These are phyloP conservation scores for Heliconius hewitsoni DNA, from an alignment of 1,140 invertebrate species.

Conservation along the genomic window DNA sequence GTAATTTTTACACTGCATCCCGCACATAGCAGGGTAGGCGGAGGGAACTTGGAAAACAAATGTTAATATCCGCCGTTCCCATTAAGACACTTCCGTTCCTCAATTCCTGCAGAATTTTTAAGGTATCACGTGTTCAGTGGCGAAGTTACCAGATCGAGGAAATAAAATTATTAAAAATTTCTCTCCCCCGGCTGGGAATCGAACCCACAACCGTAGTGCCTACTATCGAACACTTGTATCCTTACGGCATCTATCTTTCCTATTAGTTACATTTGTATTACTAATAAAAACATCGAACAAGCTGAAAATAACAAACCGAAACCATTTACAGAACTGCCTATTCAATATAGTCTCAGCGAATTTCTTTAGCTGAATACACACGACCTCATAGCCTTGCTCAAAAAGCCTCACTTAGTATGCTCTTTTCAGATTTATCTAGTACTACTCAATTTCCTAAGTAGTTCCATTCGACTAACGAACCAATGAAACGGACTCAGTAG, in stretches of 20 bases:
- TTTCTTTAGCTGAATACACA: constrained; percentile 23
- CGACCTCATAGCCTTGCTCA: constrained; percentile 31
- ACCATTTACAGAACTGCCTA: constrained; percentile 2
- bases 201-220: too few species aligned
- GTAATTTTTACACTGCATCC: too few species aligned
- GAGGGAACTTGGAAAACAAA: too few species aligned
- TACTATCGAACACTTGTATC: too few species aligned
- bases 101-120: too few species aligned
- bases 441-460: constrained; percentile 43
- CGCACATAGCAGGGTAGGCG: too few species aligned
- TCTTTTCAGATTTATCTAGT: constrained; percentile 45
- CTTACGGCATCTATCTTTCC: background rate
- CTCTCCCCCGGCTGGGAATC: too few species aligned
- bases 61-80: too few species aligned
- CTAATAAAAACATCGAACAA: background rate
- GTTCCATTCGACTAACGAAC: constrained; percentile 39
- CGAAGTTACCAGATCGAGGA: too few species aligned
- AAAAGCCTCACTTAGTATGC: constrained; percentile 34
- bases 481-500: constrained; percentile 41
- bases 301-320: background rate
- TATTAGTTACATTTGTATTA: background rate
- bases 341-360: constrained; percentile 3
- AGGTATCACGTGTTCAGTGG: too few species aligned
- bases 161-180: too few species aligned
- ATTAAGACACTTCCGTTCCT: too few species aligned